A percentile compares a stretch with the other conserved stretches of the same genome.
These are phyloP conservation scores for Drosophila meridiana DNA, from an alignment of 2,888 invertebrate genomes.

Conservation along the genomic window DNA sequence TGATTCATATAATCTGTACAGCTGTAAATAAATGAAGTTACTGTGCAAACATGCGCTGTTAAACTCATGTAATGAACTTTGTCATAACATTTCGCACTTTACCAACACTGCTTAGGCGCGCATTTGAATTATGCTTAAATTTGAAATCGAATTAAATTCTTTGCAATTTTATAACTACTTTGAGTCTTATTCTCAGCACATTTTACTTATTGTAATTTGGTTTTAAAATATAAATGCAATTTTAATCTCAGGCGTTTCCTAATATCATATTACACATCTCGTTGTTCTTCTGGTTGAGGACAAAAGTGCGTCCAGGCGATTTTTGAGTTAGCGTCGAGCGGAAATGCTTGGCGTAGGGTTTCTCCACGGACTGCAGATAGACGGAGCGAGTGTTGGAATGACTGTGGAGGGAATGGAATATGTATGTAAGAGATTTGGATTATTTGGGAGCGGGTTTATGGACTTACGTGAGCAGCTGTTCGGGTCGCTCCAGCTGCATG, in stretches of 20 bases:
- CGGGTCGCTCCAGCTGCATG: constrained; percentile 90
- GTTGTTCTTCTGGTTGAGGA: constrained; percentile 91
- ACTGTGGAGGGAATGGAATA: constrained; percentile 81
- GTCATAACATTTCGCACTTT: background rate
- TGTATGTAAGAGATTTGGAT: background rate
- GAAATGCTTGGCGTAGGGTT: constrained; percentile 71
- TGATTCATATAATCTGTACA: background rate
- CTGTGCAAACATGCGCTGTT: background rate
- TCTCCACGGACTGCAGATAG: constrained; percentile 86
- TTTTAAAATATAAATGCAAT: constrained; percentile 10
- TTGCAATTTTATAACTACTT: constrained; percentile 15
- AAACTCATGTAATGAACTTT: background rate
- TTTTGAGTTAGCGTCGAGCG: constrained; percentile 85
- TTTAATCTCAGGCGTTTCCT: constrained; percentile 36
- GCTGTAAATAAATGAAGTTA: background rate
- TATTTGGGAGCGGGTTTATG: too few species aligned
- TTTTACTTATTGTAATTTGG: constrained; percentile 19
- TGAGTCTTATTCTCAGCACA: constrained; percentile 55
- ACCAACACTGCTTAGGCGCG: constrained; percentile 1
- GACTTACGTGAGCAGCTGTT: constrained; percentile 87
- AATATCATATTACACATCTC: constrained; percentile 89
- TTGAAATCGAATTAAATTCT: background rate
- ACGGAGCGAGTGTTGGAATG: constrained; percentile 89
- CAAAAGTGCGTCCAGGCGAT: constrained; percentile 90
- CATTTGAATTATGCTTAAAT: background rate